Percentiles rank a stretch among this genome's conserved stretches.
phyloP scores from a whole-genome alignment of 2,113 vertebrate species.

The Cyanoliseus patagonus region DNA sequence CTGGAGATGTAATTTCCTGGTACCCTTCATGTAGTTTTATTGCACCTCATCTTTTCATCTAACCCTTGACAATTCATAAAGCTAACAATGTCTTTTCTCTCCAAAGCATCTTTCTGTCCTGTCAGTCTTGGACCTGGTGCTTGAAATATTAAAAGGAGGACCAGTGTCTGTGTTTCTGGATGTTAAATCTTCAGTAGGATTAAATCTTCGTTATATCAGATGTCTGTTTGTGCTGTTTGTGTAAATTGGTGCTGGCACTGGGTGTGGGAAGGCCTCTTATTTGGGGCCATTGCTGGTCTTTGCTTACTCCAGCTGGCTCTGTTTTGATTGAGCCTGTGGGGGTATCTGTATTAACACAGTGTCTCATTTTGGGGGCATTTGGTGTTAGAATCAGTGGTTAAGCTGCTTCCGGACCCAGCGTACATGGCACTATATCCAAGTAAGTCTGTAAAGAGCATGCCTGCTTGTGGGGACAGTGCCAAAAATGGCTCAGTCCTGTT shows the following conservation, averaged over 20 bases:
- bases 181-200: neutral
- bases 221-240: neutral
- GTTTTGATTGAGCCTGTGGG: neutral
- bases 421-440: neutral
- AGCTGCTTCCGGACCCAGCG: neutral
- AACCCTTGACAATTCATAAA: neutral
- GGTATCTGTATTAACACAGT: neutral
- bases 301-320: neutral
- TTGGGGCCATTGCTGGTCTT: neutral
- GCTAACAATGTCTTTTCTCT: neutral
- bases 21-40: neutral
- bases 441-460: neutral
- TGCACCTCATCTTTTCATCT: neutral
- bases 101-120: neutral
- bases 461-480: neutral
- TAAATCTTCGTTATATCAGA: fast-evolving
- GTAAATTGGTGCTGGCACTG: neutral
- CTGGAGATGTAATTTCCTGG: constrained; percentile 12
- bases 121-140: neutral
- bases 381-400: neutral
- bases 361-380: neutral
- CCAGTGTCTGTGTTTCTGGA: neutral
- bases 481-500: neutral
- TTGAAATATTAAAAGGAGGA: neutral
- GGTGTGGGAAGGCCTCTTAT: neutral